These are phyloP conservation scores for Serripes groenlandicus DNA, from an alignment of 2,888 invertebrate species.

Conservation along the genomic window DNA sequence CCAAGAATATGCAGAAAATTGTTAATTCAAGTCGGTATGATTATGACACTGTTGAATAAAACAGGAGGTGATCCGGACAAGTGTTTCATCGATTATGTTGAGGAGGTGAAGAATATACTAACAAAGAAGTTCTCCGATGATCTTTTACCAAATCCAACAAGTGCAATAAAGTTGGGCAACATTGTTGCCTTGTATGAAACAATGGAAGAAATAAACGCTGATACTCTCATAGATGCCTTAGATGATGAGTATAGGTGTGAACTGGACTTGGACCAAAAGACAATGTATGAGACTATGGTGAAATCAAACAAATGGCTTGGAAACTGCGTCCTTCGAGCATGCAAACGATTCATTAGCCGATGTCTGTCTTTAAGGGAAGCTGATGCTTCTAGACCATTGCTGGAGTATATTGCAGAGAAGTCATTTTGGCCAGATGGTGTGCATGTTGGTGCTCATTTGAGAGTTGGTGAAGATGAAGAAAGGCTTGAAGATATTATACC, in stretches of 20 bases:
- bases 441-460: constrained; percentile 25
- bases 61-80: constrained; percentile 57
- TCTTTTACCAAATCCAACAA: constrained; percentile 65
- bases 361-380: constrained; percentile 57
- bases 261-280: constrained; percentile 44
- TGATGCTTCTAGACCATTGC: constrained; percentile 36
- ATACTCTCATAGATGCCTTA: constrained; percentile 59
- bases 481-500: constrained; percentile 49
- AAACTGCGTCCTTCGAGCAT: constrained; percentile 44
- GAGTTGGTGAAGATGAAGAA: constrained; percentile 26
- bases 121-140: constrained; percentile 44
- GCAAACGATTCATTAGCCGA: constrained; percentile 68
- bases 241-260: constrained; percentile 47
- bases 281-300: constrained; percentile 34
- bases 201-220: constrained; percentile 66
- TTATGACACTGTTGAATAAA: constrained; percentile 66
- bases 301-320: constrained; percentile 20
- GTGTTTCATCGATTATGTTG: constrained; percentile 62
- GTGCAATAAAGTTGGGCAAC: constrained; percentile 65
- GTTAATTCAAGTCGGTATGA: constrained; percentile 64
- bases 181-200: constrained; percentile 62
- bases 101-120: constrained; percentile 49
- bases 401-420: constrained; percentile 53
- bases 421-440: constrained; percentile 65
- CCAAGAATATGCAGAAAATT: constrained; percentile 50